Base-by-base conservation (phyloP, 2,888 invertebrate genomes). In the Heliconius cydno region DNA sequence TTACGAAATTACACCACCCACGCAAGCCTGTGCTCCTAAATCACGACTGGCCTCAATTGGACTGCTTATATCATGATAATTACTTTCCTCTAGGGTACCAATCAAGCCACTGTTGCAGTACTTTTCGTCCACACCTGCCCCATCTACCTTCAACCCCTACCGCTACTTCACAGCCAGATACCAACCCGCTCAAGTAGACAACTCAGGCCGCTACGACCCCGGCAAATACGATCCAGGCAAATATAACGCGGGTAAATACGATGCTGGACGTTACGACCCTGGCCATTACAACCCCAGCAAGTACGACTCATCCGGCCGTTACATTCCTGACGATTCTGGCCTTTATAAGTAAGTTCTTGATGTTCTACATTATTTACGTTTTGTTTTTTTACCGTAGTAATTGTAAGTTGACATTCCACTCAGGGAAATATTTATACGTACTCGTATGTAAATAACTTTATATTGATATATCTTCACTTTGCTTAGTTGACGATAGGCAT, bases 251-350 rank as follows among this genome's bases (percentile, higher is more conserved):
- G 52, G 52, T 22, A 52, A 7, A 52, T 52, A 52, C 52, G 81
- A 84, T 68, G 67, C 85, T 4, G 85, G 84, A 3, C 81, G 80
- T 3, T 85, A 85, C 74, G 83, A 85, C 76, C 79, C 82, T 1
- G 83, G 85, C n/a, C 63, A 63, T 25, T 85, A 85, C 80, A 77
- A 83, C 78, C 82, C 85, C 7, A 82, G 83, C 38, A 82, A 81
- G 70, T 84, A 84, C 75, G 78, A 83, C 77, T 81, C 83, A 38
- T 84, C 85, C 65, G 86, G 86, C 46, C 84, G 84, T 38, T 86
- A 83, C 76, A 82, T 79, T 46, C 85, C 85, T 38, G 86, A 86
- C 78, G 57, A 80, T 12, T 81, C 84, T 57, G 86, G 86, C 30
- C 41, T 15, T 30, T 86, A 86, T 80, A 82, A 86, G 86, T 86